Evolutionary conservation across 2,797 vertebrate species (phyloP).

Genomic region (Pseudocheirus occidentalis): DNA sequence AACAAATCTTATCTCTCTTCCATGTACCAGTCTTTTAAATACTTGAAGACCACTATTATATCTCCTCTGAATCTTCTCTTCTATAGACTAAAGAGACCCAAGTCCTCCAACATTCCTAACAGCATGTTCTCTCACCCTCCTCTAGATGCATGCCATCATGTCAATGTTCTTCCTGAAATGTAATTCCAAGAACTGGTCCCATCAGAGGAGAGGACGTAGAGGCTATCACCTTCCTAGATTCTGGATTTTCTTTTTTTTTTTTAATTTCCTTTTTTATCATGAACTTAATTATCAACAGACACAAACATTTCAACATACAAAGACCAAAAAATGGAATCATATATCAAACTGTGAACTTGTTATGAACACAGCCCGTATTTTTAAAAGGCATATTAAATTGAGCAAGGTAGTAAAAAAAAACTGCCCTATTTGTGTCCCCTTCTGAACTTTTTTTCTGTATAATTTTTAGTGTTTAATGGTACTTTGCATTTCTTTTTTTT

Average conservation of each 20-base stretch:
- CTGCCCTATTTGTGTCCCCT: not conserved
- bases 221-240: not conserved
- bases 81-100: not conserved
- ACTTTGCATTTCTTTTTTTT: not conserved
- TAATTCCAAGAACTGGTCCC: not conserved
- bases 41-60: not conserved
- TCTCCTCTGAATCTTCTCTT: not conserved
- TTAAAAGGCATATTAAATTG: not conserved
- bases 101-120: not conserved
- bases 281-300: not conserved
- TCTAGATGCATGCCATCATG: not conserved
- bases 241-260: not conserved
- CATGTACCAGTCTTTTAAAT: not conserved
- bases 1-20: not conserved
- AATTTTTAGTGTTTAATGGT: not conserved
- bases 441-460: not conserved
- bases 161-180: not conserved
- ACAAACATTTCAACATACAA: not conserved
- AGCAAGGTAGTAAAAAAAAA: not conserved
- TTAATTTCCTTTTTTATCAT: not conserved
- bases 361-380: not conserved
- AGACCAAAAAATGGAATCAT: not conserved
- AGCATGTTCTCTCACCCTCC: not conserved
- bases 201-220: not conserved
- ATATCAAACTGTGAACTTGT: not conserved